These are phyloP conservation scores for Oopsacas minuta DNA, from an alignment of 37 sponge, comb jelly and placozoan genomes.

Conservation along the genomic window DNA sequence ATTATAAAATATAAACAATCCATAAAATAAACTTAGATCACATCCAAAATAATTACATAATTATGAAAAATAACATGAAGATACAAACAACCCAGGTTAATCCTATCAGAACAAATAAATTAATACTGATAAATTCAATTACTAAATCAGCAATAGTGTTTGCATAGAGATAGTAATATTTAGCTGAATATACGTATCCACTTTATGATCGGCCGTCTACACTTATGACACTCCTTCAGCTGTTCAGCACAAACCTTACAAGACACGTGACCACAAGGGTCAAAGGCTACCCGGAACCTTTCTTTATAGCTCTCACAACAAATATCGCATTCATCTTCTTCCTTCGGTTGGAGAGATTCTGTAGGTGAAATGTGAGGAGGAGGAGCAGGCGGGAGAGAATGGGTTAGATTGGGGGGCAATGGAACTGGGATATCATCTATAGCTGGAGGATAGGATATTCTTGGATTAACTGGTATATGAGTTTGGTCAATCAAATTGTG, in stretches of 20 bases:
- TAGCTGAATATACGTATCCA: background rate
- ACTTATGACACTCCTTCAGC: background rate
- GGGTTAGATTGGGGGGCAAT: background rate
- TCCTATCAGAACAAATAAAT: too few species aligned
- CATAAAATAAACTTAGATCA: too few species aligned
- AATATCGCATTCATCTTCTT: background rate
- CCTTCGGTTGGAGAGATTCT: background rate
- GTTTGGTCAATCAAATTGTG: background rate
- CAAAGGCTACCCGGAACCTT: background rate
- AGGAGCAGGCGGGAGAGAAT: background rate
- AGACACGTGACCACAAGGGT: conserved; percentile 18
- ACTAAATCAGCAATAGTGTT: too few species aligned
- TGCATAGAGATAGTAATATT: too few species aligned
- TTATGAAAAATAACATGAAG: too few species aligned
- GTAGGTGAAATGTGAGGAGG: background rate
- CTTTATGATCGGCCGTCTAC: background rate
- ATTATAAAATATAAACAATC: too few species aligned
- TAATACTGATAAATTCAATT: too few species aligned
- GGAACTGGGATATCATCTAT: background rate
- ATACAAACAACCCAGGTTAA: too few species aligned
- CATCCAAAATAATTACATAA: too few species aligned
- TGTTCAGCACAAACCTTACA: conserved; percentile 7
- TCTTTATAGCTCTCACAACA: background rate
- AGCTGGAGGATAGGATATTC: background rate
- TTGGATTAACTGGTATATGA: background rate